Evolutionary conservation across 2,797 vertebrate genomes (phyloP).

Genomic region (Xiphorhynchus erythropygius): DNA sequence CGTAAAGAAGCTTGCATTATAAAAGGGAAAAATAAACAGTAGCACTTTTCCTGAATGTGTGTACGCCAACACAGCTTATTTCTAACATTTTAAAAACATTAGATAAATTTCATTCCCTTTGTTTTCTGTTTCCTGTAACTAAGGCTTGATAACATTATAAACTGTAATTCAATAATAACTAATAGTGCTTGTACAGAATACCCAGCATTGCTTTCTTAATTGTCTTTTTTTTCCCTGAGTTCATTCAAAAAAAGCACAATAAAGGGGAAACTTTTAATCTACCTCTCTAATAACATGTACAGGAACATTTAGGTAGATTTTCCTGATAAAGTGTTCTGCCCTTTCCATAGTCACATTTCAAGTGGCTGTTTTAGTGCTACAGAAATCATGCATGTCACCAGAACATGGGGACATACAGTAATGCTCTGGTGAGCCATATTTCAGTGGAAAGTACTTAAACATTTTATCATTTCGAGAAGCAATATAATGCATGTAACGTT

Average conservation of each 20-base stretch:
- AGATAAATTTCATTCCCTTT: neutral
- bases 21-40: neutral
- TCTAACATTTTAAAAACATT: neutral
- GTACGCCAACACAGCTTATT: neutral
- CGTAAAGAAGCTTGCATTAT: neutral
- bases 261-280: neutral
- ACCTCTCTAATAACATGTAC: neutral
- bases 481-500: neutral
- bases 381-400: neutral
- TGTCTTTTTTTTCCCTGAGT: neutral
- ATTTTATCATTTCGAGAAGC: neutral
- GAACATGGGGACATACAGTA: neutral
- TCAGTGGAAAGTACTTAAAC: conserved; percentile 3
- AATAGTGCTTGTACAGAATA: neutral
- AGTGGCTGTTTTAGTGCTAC: neutral
- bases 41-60: neutral
- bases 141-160: neutral
- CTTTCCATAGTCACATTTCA: neutral
- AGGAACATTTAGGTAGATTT: neutral
- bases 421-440: neutral
- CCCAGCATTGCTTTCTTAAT: neutral
- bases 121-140: neutral
- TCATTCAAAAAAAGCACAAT: neutral
- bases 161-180: neutral
- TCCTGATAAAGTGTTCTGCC: neutral